Conservation (phyloP, 2,797 vertebrate genomes). For the Oryzias dopingdopingensis region DNA sequence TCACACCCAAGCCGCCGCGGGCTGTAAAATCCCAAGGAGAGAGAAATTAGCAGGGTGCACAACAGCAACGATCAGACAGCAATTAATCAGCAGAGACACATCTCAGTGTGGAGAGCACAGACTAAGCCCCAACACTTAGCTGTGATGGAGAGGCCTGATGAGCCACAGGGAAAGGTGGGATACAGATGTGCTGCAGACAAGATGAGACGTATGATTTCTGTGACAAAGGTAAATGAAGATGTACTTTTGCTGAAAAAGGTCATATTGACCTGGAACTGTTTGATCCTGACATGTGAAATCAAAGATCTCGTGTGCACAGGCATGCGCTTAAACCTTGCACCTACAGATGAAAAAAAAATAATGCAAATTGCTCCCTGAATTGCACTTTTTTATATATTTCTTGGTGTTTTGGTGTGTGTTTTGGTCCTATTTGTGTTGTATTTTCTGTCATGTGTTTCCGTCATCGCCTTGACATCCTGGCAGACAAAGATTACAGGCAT, state of each 20-base stretch:
- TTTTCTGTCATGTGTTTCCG: slow-evolving; percentile 48
- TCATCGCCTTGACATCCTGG: slow-evolving; percentile 53
- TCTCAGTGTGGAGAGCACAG: slow-evolving; percentile 42
- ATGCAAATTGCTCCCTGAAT: slow-evolving; percentile 42
- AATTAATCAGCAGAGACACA: slow-evolving; percentile 73
- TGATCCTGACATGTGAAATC: neutral
- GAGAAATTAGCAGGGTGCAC: slow-evolving; percentile 67
- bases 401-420: slow-evolving; percentile 31
- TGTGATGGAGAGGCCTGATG: slow-evolving; percentile 51
- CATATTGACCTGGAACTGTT: neutral
- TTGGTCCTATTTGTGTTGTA: slow-evolving; percentile 25
- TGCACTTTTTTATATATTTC: slow-evolving; percentile 29
- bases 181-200: slow-evolving; percentile 27
- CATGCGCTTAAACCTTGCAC: slow-evolving; percentile 3
- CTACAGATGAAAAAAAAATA: slow-evolving; percentile 11
- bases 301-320: neutral
- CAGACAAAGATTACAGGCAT: slow-evolving; percentile 63
- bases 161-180: slow-evolving; percentile 28
- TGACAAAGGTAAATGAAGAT: slow-evolving; percentile 23
- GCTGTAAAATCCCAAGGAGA: slow-evolving; percentile 60
- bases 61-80: slow-evolving; percentile 69
- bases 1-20: slow-evolving; percentile 53
- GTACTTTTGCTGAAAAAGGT: slow-evolving; percentile 1
- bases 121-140: slow-evolving; percentile 53
- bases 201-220: slow-evolving; percentile 27